Base-by-base conservation (phyloP, 2,888 invertebrate genomes). In the Carcina quercana region DNA sequence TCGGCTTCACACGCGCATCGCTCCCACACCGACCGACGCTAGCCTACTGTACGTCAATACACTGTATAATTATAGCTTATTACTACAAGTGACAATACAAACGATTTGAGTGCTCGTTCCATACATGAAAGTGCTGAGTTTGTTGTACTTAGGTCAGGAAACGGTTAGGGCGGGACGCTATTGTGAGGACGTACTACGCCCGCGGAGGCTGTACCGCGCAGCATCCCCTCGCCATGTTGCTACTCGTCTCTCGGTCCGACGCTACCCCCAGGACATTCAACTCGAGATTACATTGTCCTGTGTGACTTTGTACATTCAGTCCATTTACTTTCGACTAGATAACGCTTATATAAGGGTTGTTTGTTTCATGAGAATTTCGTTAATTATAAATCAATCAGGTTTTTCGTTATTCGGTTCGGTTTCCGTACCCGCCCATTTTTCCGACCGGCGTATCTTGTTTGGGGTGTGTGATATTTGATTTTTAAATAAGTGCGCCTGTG, bases 191-290 rank as follows among this genome's bases (percentile, higher is more conserved):
- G 69, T 70, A 72, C 72, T 73, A 76, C 76, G 76, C 49, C 48
- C 59, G 38, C 45, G 48, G 72, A 72, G 72, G 72, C 71, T 72
- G 70, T 63, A 56, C 56, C 73, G 79, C 80, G 78, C 82, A 79
- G 78, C 78, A 72, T 76, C 79, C 78, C 59, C 64, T 61, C 65
- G 67, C 66, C 70, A 67, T 72, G 61, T 67, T 69, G 55, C 52
- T 38, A 34, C 41, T 20, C 20, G n/a, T 20, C 20, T 10, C 20
- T 8, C 8, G 20, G 8, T 4, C 39, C 40, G 43, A 38, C 46
- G 45, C 41, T 31, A 21, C 25, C 8, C 13, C 29, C 24, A 32
- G 36, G 36, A 30, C 32, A 26, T 33, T 37, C 36, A 33, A 33
- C 37, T 30, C 27, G 8, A 14, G n/a, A 21, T 13, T 15, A 24